A percentile compares a stretch with the other conserved stretches of the same genome.
phyloP scores from a whole-genome alignment of 2,888 invertebrate genomes.

The Xestia rhomboidea region DNA sequence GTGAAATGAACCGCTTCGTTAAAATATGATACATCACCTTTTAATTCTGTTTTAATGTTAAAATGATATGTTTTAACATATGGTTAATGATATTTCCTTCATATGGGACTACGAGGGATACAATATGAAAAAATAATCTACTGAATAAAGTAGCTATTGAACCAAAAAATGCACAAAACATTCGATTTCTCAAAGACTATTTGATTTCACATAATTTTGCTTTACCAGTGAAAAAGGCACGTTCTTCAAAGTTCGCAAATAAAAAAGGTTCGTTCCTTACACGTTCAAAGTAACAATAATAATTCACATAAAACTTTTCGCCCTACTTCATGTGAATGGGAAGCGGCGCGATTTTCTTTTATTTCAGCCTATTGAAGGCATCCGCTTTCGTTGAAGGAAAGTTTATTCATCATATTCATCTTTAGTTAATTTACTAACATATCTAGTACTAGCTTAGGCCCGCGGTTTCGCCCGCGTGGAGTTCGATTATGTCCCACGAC shows the following conservation, averaged over 20 bases:
- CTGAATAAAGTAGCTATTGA: neutral
- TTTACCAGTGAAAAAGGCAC: conserved; percentile 23
- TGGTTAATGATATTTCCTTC: neutral
- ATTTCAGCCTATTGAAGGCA: conserved; percentile 16
- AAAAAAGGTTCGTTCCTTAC: conserved; percentile 50
- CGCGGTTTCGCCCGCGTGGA: too few relatives aligned
- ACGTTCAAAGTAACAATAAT: conserved; percentile 52
- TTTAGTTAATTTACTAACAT: neutral
- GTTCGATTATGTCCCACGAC: too few relatives aligned
- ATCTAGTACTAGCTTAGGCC: neutral
- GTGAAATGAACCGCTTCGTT: neutral
- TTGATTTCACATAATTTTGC: conserved; percentile 24
- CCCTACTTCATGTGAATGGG: conserved; percentile 27
- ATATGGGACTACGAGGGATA: neutral
- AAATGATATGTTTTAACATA: neutral
- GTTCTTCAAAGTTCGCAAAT: conserved; percentile 45
- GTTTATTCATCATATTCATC: too few relatives aligned
- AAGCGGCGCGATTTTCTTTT: conserved; percentile 36
- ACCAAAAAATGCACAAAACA: neutral
- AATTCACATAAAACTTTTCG: conserved; percentile 53
- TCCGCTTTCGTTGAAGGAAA: neutral
- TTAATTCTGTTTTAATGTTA: neutral
- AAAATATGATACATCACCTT: neutral
- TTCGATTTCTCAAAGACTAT: neutral
- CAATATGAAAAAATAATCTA: neutral